Percentiles rank a stretch among this genome's conserved stretches.
Evolutionary conservation across 1,140 invertebrate genomes (phyloP).

Genomic region (Dinoponera quadriceps): DNA sequence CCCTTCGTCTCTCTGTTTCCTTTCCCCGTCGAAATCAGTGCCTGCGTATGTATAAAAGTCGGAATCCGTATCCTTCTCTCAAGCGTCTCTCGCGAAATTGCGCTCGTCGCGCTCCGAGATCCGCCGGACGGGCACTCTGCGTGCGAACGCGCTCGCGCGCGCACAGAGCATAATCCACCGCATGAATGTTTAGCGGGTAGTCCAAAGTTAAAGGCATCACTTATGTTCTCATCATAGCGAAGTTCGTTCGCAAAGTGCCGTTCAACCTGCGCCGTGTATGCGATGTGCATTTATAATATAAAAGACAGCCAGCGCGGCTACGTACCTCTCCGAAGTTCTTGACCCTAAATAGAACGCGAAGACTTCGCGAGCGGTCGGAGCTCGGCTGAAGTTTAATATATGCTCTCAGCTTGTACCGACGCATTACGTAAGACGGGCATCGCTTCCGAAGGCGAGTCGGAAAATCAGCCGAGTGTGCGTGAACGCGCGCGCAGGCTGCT

Average conservation of each 20-base stretch:
- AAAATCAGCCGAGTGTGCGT: neutral
- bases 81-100: neutral
- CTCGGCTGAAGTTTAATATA: conserved; percentile 50
- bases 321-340: conserved; percentile 50
- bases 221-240: conserved; percentile 8
- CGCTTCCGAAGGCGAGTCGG: neutral
- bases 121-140: neutral
- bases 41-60: too few species aligned
- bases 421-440: neutral
- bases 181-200: conserved; percentile 5
- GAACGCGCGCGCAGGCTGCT: conserved; percentile 8
- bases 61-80: too few species aligned
- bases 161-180: conserved; percentile 24
- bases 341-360: conserved; percentile 46
- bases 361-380: conserved; percentile 27
- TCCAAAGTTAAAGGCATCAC: conserved; percentile 30
- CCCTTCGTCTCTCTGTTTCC: too few species aligned
- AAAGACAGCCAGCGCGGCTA: conserved; percentile 37
- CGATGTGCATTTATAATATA: conserved; percentile 55
- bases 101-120: neutral
- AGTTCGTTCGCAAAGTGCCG: conserved; percentile 45
- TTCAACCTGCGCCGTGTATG: conserved; percentile 19
- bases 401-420: conserved; percentile 14
- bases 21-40: too few species aligned
- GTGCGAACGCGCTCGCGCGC: neutral